phyloP scores from a whole-genome alignment of 2,113 vertebrate species.

The Crotalus viridis region DNA sequence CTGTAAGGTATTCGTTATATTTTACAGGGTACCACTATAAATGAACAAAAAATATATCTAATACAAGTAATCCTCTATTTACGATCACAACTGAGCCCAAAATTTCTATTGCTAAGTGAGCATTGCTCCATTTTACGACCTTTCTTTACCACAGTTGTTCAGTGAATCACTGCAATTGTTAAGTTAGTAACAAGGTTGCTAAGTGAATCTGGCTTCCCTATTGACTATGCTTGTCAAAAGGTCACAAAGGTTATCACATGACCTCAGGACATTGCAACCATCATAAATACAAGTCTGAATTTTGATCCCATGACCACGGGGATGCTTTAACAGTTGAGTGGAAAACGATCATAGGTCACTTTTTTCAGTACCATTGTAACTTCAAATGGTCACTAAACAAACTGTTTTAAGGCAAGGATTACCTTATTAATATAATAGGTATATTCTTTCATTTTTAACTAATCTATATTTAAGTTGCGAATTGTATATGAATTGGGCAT shows the following conservation, averaged over 20 bases:
- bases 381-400: neutral
- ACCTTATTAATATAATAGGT: neutral
- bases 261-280: neutral
- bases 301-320: neutral
- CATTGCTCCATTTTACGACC: neutral
- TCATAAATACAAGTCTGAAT: neutral
- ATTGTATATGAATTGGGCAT: neutral
- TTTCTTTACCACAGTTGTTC: neutral
- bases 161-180: neutral
- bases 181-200: neutral
- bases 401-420: neutral
- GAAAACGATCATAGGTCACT: neutral
- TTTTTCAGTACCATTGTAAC: neutral
- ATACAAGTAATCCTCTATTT: neutral
- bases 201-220: neutral
- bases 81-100: neutral
- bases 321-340: neutral
- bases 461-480: neutral
- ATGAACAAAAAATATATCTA: fast-evolving
- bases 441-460: neutral
- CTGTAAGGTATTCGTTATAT: neutral
- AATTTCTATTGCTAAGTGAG: neutral
- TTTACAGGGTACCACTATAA: neutral
- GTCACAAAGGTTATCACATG: neutral
- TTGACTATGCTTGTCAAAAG: neutral